Evolutionary conservation across 1,140 invertebrate species (phyloP).

Genomic region (Tribolium madens): DNA sequence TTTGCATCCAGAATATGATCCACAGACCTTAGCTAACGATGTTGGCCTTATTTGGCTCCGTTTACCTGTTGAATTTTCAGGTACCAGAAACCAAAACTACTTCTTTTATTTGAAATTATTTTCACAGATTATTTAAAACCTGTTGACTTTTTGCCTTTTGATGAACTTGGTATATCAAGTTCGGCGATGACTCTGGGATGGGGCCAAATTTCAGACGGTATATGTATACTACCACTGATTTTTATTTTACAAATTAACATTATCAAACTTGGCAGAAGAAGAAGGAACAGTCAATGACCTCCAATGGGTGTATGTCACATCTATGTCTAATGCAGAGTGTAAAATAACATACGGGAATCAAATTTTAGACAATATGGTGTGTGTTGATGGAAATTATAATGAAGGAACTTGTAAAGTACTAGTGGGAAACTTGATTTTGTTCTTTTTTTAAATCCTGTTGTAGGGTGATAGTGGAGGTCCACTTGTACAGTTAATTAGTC

Average conservation of each 20-base stretch:
- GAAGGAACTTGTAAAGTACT: neutral
- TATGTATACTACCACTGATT: neutral
- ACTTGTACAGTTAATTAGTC: neutral
- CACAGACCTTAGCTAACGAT: neutral
- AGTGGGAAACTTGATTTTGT: neutral
- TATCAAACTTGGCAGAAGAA: neutral
- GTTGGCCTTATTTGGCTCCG: constrained; percentile 3
- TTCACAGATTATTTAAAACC: constrained; percentile 13
- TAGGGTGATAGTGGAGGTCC: constrained; percentile 34
- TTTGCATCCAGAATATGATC: constrained; percentile 3
- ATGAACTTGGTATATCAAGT: neutral
- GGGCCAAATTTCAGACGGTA: constrained; percentile 3
- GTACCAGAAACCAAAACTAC: neutral
- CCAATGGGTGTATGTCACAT: neutral
- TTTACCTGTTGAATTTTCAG: neutral
- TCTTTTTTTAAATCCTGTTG: neutral
- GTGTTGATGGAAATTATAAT: neutral
- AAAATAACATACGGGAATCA: neutral
- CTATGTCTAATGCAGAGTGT: constrained; percentile 1
- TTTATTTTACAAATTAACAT: neutral
- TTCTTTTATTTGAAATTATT: neutral
- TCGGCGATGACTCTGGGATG: constrained; percentile 1
- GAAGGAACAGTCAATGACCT: neutral
- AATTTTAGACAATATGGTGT: neutral
- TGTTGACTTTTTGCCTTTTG: neutral